These are phyloP conservation scores for Phaenicophaeus curvirostris DNA, from an alignment of 2,797 vertebrate genomes.

Conservation along the genomic window DNA sequence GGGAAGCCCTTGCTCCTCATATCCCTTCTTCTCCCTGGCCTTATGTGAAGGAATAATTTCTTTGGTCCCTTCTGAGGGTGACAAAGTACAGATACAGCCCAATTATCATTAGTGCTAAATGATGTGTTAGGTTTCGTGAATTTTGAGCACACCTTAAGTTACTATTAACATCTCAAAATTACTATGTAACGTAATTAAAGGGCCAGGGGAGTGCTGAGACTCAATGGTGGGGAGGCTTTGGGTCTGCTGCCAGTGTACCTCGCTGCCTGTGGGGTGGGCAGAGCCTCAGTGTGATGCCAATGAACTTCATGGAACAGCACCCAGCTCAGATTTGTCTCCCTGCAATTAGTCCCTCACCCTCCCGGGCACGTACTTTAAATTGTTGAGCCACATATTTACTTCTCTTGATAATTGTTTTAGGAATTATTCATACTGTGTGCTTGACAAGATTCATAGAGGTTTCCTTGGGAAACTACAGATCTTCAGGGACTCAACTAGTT, in stretches of 20 bases:
- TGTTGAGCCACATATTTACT: background rate
- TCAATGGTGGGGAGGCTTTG: fast-evolving
- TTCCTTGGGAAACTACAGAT: constrained; percentile 28
- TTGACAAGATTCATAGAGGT: background rate
- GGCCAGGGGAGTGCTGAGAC: background rate
- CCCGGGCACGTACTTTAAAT: fast-evolving
- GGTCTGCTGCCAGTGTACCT: background rate
- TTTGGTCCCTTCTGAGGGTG: background rate
- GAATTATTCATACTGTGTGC: constrained; percentile 33
- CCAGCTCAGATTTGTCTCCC: background rate
- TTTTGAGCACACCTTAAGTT: too few species aligned
- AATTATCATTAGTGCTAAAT: fast-evolving
- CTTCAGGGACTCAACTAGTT: background rate
- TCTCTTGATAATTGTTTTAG: background rate
- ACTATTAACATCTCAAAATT: background rate
- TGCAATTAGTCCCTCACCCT: background rate
- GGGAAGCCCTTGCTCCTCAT: background rate
- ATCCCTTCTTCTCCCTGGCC: background rate
- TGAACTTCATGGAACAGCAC: fast-evolving
- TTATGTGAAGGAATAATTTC: background rate
- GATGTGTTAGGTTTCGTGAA: fast-evolving
- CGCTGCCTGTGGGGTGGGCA: fast-evolving
- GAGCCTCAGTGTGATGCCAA: background rate
- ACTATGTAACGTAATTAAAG: fast-evolving
- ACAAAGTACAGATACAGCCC: background rate